phyloP scores from a whole-genome alignment of 2,113 vertebrate species.

The Hydrochoerus hydrochaeris region DNA sequence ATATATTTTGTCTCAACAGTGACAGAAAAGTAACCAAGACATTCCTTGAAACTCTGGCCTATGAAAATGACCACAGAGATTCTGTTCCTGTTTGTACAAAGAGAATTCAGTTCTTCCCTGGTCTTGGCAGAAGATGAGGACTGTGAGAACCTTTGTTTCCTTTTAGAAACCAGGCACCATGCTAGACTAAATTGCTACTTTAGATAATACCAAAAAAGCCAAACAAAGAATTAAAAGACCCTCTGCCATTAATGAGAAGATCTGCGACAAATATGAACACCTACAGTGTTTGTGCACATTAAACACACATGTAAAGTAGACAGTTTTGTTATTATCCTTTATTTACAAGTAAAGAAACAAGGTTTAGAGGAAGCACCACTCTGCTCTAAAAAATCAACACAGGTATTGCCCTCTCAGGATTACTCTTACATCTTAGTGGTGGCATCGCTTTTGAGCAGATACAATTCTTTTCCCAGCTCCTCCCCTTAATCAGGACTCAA shows the following conservation, averaged over 20 bases:
- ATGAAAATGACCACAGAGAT: neutral
- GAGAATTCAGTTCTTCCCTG: neutral
- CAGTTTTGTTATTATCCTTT: neutral
- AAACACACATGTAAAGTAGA: neutral
- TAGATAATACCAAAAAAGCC: neutral
- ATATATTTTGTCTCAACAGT: too few species aligned
- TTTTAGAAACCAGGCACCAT: neutral
- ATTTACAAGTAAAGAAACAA: neutral
- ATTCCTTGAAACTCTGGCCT: neutral
- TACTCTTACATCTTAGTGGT: neutral
- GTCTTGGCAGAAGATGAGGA: conserved; percentile 29
- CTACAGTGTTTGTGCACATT: neutral
- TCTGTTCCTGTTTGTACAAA: neutral
- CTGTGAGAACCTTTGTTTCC: neutral
- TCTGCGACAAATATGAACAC: neutral
- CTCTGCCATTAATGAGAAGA: neutral
- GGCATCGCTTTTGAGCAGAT: neutral
- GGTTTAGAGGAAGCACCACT: neutral
- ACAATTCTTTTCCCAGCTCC: neutral
- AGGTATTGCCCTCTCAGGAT: neutral
- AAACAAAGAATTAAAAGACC: neutral
- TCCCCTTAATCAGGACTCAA: neutral
- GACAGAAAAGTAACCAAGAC: too few species aligned
- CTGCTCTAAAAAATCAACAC: neutral
- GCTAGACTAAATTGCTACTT: neutral